These are phyloP conservation scores for Lacerta bilineata DNA, from an alignment of 2,797 vertebrate genomes.

Conservation along the genomic window DNA sequence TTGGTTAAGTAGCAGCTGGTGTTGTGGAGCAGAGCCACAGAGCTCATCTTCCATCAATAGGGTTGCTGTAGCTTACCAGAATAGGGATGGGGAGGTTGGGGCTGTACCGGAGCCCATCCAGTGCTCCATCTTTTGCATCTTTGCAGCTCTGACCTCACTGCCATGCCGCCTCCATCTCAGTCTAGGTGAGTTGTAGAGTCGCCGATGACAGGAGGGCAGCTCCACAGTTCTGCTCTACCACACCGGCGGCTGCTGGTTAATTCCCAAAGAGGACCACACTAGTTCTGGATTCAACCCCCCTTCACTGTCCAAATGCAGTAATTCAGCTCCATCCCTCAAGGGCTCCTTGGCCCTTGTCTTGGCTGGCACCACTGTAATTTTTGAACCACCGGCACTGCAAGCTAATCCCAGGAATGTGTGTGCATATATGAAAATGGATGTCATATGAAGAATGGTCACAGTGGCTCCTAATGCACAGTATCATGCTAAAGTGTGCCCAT, in stretches of 20 bases:
- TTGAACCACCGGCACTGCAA: neutral
- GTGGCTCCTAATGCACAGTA: neutral
- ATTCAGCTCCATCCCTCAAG: neutral
- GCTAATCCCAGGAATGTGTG: neutral
- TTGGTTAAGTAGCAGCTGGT: neutral
- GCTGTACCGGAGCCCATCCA: no score
- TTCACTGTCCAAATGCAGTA: neutral
- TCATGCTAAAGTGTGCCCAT: neutral
- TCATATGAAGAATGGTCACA: neutral
- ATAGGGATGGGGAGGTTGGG: no score
- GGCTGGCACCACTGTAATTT: neutral
- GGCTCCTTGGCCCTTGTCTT: neutral
- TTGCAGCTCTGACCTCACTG: no score
- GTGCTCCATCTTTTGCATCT: no score
- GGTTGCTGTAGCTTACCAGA: no score
- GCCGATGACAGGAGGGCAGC: no score
- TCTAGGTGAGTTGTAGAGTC: no score
- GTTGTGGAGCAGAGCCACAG: no score
- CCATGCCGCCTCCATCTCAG: no score
- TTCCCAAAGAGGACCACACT: neutral
- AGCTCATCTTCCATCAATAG: no score
- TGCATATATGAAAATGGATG: neutral
- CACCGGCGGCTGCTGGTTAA: no score
- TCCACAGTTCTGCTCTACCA: no score
- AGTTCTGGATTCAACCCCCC: neutral